Percentiles rank a stretch among this genome's conserved stretches.
phyloP scores from a whole-genome alignment of 2,113 vertebrate genomes.

The Procavia capensis region DNA sequence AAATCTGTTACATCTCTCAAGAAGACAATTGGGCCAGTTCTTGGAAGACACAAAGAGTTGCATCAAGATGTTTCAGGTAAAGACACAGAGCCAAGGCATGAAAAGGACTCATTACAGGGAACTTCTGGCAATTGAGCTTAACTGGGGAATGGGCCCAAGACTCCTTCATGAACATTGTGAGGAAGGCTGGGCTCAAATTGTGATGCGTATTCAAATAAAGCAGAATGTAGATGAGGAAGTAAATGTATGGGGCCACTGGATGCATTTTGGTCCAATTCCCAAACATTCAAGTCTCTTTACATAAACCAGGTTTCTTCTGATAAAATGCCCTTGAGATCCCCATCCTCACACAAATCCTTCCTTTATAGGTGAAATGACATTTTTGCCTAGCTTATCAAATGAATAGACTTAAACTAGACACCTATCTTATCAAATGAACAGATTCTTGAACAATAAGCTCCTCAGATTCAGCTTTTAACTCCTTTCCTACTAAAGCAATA shows the following conservation, averaged over 20 bases:
- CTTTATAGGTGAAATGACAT: neutral
- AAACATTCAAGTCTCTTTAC: neutral
- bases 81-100: neutral
- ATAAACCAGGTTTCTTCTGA: neutral
- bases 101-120: neutral
- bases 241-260: neutral
- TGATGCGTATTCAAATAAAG: constrained; percentile 2
- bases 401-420: neutral
- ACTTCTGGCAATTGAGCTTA: neutral
- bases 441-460: neutral
- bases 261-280: neutral
- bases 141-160: neutral
- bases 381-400: neutral
- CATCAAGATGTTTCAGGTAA: neutral
- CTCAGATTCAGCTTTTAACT: neutral
- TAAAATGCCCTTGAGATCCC: neutral
- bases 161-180: neutral
- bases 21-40: neutral
- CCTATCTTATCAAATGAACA: neutral
- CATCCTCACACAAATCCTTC: neutral
- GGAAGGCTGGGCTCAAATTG: neutral
- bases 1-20: neutral
- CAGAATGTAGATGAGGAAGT: neutral
- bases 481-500: neutral
- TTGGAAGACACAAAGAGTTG: neutral